Percentiles rank a stretch among this genome's conserved stretches.
phyloP scores from a whole-genome alignment of 2,113 vertebrate species.

The Lota lota region DNA sequence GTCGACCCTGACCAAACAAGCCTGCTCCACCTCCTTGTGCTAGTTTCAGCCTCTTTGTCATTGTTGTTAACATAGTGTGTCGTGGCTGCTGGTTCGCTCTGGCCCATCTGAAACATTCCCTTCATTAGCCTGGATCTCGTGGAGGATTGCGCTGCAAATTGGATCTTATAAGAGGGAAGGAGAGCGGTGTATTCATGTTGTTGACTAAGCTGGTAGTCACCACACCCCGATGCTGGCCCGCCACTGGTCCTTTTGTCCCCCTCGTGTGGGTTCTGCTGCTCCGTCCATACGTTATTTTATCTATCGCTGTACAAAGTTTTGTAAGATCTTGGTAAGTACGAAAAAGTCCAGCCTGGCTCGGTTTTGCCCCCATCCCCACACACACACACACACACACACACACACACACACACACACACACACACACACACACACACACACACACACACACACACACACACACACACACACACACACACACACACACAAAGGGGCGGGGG shows the following conservation, averaged over 20 bases:
- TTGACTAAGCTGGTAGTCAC: conserved; percentile 42
- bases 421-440: not conserved
- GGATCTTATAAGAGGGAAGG: not conserved
- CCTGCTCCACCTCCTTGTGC: not conserved
- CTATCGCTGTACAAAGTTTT: too few relatives aligned
- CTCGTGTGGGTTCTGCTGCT: too few relatives aligned
- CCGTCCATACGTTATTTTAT: too few relatives aligned
- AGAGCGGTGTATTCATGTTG: conserved; percentile 17
- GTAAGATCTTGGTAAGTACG: too few relatives aligned
- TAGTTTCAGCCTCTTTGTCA: not conserved
- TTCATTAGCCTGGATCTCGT: conserved; percentile 43
- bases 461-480: too few relatives aligned
- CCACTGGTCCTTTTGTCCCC: too few relatives aligned
- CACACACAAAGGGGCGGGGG: too few relatives aligned
- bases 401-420: conserved; percentile 3
- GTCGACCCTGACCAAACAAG: not conserved
- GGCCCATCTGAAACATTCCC: conserved; percentile 49
- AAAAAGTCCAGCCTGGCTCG: too few relatives aligned
- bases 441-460: too few relatives aligned
- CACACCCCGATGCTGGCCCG: too few relatives aligned
- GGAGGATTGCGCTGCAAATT: conserved; percentile 47
- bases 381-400: too few relatives aligned
- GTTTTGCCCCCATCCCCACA: not conserved
- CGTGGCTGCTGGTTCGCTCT: conserved; percentile 21
- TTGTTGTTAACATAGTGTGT: not conserved